Conservation (phyloP, 2,113 vertebrate genomes). For the Dinomys branickii region DNA sequence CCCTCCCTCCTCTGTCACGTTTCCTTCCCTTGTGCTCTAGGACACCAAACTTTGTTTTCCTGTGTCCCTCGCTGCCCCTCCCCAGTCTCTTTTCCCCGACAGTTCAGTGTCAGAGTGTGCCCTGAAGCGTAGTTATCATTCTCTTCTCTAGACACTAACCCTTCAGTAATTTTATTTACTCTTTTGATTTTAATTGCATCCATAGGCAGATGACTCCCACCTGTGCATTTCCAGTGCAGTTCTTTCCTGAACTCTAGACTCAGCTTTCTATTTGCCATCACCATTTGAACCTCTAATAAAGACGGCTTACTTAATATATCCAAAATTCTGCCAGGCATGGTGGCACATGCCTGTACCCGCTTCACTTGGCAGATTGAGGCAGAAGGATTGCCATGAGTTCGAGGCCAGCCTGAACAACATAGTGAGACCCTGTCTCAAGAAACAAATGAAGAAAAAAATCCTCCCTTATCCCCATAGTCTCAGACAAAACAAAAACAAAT, state of each 20-base stretch:
- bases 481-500: not conserved
- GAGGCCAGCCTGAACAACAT: not conserved
- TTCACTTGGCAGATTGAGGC: not conserved
- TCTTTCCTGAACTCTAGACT: constrained; percentile 21
- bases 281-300: not conserved
- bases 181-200: not conserved
- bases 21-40: not conserved
- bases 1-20: not conserved
- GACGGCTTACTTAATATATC: not conserved
- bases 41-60: not conserved
- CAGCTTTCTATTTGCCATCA: not conserved
- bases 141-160: not conserved
- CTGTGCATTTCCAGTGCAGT: not conserved
- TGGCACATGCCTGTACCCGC: not conserved
- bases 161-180: not conserved
- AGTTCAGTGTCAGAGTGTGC: not conserved
- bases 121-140: not conserved
- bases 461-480: not conserved
- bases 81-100: not conserved
- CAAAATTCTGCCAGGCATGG: not conserved
- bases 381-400: not conserved
- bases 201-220: not conserved
- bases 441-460: not conserved
- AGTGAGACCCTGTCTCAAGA: not conserved
- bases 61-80: not conserved